Evolutionary conservation across 1,140 invertebrate genomes (phyloP), one percentile per base, ranked within the genome.

Genomic region (Leptopilina clavipes): DNA sequence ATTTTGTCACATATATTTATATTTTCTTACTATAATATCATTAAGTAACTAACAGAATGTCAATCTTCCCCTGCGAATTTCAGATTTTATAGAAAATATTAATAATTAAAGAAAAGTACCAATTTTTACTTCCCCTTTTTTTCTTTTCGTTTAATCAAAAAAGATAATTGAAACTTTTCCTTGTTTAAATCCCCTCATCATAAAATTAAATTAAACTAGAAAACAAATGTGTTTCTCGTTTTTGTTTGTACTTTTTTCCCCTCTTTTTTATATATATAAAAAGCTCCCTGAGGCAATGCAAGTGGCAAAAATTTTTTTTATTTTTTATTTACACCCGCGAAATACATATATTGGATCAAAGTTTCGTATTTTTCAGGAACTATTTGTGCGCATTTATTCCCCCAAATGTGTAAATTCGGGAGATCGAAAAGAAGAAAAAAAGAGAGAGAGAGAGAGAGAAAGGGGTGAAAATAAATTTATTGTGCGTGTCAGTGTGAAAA

Each of bases 401-500:
- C 71, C 78, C 31, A 75, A 76, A 83, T 76, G 73, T 65, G 78
- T 59, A 83, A 31, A 83, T 81, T 56, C 70, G 75, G n/a, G 37
- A 40, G 37, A 40, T 40, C 6, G n/a, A 17, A 52, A 17, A 17
- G n/a, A 52, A 14, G 10, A 45, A 45, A n/a, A 45, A 45, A 52
- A 52, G 17, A 72, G 76, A 71, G n/a, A n/a, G n/a, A n/a, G n/a
- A n/a, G n/a, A n/a, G n/a, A n/a, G n/a, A n/a, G n/a, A 79, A 83
- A 70, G 79, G 77, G 70, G 43, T 59, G 56, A 74, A 79, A 80
- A 81, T 79, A 80, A 79, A 82, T 79, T 81, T 73, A 45, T 73
- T 65, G 25, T 31, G 14, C 73, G 78, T 48, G 48, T 17, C 22
- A 79, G 74, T 74, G 81, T 76, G 77, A 77, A 74, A 70, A 73